phyloP scores from a whole-genome alignment of 2,113 vertebrate genomes.

The Hyaena hyaena region DNA sequence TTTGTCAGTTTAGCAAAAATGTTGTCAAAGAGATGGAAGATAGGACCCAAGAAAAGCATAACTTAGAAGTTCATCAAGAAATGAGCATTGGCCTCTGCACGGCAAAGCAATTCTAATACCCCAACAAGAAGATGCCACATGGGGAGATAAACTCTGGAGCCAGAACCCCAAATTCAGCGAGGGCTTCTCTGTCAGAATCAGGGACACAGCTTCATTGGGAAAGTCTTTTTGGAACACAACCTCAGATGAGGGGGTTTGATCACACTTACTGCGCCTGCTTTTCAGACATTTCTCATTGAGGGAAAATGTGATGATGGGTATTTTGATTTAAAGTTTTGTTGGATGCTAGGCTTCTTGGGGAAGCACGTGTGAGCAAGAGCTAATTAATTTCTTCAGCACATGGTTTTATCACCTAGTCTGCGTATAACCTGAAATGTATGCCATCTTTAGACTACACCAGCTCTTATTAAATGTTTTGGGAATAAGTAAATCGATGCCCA shows the following conservation, averaged over 20 bases:
- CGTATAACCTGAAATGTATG: neutral
- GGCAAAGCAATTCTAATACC: neutral
- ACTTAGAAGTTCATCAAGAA: neutral
- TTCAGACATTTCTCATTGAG: neutral
- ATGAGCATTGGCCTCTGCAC: neutral
- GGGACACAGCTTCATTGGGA: neutral
- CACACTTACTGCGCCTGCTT: neutral
- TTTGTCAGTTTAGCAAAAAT: slow-evolving; percentile 13
- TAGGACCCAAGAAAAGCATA: neutral
- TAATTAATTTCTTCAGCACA: neutral
- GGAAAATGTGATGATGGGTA: neutral
- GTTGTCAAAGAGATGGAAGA: neutral
- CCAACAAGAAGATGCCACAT: neutral
- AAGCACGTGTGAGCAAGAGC: neutral
- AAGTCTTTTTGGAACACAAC: neutral
- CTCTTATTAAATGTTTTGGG: neutral
- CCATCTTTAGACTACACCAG: neutral
- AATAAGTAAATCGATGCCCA: neutral
- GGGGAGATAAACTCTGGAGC: neutral
- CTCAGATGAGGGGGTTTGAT: neutral
- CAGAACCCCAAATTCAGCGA: neutral
- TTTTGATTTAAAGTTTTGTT: slow-evolving; percentile 4
- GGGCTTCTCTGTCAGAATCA: neutral
- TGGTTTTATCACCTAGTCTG: neutral
- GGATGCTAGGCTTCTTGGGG: neutral